Percentiles rank a stretch among this genome's conserved stretches.
Evolutionary conservation across 2,888 invertebrate species (phyloP).

Genomic region (Seira ritae): DNA sequence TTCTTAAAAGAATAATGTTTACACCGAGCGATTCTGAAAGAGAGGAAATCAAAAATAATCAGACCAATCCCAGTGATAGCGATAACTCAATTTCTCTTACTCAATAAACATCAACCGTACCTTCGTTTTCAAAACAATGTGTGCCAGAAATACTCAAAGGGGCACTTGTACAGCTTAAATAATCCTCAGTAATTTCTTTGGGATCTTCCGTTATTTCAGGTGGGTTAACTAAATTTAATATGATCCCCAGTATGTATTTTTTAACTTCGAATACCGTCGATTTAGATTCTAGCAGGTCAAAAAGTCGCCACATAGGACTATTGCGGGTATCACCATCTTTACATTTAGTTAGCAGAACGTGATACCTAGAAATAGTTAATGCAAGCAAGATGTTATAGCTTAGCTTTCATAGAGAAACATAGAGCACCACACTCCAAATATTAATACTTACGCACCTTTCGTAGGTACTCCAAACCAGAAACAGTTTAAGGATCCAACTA

Average conservation of each 20-base stretch:
- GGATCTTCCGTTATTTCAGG: conserved; percentile 41
- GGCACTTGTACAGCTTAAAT: conserved; percentile 34
- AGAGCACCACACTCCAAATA: too few species aligned
- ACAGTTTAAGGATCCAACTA: conserved; percentile 82
- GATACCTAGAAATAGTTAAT: conserved; percentile 48
- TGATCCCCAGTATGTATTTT: conserved; percentile 62
- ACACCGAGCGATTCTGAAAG: conserved; percentile 49
- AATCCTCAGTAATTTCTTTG: conserved; percentile 19
- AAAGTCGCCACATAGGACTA: conserved; percentile 63
- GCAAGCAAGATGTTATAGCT: too few species aligned
- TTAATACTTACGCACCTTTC: conserved; percentile 78
- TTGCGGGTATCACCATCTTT: conserved; percentile 26
- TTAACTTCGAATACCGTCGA: conserved; percentile 60
- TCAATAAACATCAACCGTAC: conserved; percentile 4
- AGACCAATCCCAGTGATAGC: too few species aligned
- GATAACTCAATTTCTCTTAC: too few species aligned
- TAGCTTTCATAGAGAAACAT: too few species aligned
- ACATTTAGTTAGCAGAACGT: conserved; percentile 56
- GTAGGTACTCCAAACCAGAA: conserved; percentile 87
- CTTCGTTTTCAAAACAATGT: conserved; percentile 46
- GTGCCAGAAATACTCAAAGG: conserved; percentile 39
- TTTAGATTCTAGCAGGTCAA: conserved; percentile 48
- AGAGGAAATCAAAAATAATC: conserved; percentile 20
- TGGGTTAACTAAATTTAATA: conserved; percentile 60
- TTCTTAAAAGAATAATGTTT: conserved; percentile 59